Percentiles rank a stretch among this genome's conserved stretches.
Conservation (phyloP, 64 coral and sea anemone species). For the Stylophora pistillata region DNA sequence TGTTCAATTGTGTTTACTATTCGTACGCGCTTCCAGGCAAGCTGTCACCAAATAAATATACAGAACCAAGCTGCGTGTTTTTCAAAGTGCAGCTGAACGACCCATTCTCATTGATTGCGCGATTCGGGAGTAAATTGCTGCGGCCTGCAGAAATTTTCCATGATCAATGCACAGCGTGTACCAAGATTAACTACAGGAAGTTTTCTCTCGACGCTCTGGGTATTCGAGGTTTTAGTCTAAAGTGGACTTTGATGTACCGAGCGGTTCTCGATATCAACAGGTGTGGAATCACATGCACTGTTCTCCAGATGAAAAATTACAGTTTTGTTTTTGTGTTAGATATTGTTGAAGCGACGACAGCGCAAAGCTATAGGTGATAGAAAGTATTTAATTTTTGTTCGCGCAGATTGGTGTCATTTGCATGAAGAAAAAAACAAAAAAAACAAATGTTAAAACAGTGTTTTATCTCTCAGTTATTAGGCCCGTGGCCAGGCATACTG, state of each 20-base stretch:
- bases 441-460: no score
- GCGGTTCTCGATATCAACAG: constrained; percentile 10
- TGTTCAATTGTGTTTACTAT: constrained; percentile 4
- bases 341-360: background rate
- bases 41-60: constrained; percentile 18
- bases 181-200: constrained; percentile 40
- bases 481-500: background rate
- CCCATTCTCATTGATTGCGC: no score
- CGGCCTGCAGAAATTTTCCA: background rate
- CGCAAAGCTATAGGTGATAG: background rate
- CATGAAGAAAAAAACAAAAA: background rate
- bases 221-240: background rate
- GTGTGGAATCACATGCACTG: background rate
- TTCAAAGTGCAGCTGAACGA: background rate
- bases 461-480: background rate
- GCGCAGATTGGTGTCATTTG: background rate
- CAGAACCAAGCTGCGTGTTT: no score
- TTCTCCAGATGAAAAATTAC: background rate
- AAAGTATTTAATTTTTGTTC: background rate
- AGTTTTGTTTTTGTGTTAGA: background rate
- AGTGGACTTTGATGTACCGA: background rate
- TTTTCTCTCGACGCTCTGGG: background rate
- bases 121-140: background rate
- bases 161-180: constrained; percentile 14
- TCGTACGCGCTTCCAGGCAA: constrained; percentile 5